Conservation (phyloP, 92 coral and sea anemone species). For the Bergia puertoricense region DNA sequence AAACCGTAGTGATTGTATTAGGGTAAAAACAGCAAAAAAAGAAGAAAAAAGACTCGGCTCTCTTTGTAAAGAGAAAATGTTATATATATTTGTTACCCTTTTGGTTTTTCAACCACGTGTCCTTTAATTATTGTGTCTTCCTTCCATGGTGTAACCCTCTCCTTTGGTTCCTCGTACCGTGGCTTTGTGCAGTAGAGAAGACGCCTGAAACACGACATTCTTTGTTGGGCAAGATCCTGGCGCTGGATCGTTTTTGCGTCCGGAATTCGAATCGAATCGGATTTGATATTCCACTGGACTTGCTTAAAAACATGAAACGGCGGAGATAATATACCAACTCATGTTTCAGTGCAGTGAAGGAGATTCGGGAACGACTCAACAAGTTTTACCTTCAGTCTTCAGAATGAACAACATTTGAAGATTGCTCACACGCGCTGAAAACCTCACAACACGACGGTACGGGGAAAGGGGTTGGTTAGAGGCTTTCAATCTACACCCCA, state of each 20-base stretch:
- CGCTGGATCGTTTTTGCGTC: background rate
- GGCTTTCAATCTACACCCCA: no score
- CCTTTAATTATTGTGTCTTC: background rate
- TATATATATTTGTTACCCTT: background rate
- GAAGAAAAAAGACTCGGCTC: background rate
- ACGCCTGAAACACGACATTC: background rate
- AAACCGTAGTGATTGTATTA: background rate
- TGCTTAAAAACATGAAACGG: no score
- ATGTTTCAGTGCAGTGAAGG: no score
- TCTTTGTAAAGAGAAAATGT: background rate
- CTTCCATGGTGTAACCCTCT: background rate
- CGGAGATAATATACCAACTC: no score
- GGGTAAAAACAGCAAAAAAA: background rate
- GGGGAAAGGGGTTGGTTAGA: no score
- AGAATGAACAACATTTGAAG: no score
- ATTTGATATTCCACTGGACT: no score
- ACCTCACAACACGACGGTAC: no score
- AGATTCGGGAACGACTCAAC: no score
- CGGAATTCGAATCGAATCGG: background rate
- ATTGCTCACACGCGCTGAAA: no score
- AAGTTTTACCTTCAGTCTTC: no score
- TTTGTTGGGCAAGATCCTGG: background rate
- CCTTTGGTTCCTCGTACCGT: background rate
- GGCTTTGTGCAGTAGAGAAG: background rate
- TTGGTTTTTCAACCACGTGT: slow-evolving; percentile 4